These are phyloP conservation scores for Tetramorium bicarinatum DNA, from an alignment of 2,888 invertebrate genomes.

Conservation along the genomic window DNA sequence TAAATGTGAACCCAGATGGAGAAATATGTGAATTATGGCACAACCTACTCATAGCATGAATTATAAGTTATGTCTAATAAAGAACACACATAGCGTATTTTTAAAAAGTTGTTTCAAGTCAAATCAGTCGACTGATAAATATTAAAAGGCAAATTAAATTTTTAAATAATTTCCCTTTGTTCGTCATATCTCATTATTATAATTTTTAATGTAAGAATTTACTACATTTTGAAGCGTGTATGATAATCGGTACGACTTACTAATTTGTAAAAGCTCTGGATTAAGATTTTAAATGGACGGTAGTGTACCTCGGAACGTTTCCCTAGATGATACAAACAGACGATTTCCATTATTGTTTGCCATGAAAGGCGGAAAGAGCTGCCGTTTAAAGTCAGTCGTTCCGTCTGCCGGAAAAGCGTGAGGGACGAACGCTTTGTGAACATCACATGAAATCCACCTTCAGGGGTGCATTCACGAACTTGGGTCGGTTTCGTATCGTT, in stretches of 20 bases:
- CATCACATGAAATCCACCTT: constrained; percentile 20
- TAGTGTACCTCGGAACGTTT: neutral
- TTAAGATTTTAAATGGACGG: neutral
- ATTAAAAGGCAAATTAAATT: neutral
- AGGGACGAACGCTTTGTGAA: neutral
- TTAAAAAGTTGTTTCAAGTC: neutral
- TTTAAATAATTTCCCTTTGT: neutral
- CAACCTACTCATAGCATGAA: neutral
- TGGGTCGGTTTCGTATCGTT: constrained; percentile 16
- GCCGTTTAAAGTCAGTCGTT: constrained; percentile 13
- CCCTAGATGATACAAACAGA: neutral
- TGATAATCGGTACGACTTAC: neutral
- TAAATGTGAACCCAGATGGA: neutral
- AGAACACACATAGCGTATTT: neutral
- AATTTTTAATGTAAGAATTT: neutral
- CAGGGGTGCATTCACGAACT: constrained; percentile 2
- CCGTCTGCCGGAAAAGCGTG: constrained; percentile 4
- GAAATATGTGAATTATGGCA: neutral
- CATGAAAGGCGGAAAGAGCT: neutral
- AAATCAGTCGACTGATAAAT: neutral
- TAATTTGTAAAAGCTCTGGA: neutral
- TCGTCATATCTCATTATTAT: neutral
- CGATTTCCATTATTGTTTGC: constrained; percentile 18
- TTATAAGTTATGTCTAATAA: constrained; percentile 2
- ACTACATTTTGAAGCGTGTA: neutral